Percentiles rank a stretch among this genome's conserved stretches.
Evolutionary conservation across 1,140 invertebrate species (phyloP).

Genomic region (Drosophila punjabiensis): DNA sequence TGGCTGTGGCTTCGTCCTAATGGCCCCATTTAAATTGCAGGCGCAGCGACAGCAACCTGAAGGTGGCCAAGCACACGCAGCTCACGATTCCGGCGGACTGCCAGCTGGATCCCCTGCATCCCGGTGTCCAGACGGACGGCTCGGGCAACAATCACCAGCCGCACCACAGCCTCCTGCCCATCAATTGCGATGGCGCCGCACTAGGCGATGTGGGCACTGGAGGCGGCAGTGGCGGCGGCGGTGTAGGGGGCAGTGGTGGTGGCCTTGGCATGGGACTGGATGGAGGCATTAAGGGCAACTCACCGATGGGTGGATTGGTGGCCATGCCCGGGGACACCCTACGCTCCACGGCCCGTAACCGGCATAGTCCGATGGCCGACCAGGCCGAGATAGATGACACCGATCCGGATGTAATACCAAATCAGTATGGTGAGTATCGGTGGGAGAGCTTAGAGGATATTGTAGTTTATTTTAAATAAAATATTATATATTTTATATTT

Average conservation of each 20-base stretch:
- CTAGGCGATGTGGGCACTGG: constrained; percentile 38
- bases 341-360: constrained; percentile 66
- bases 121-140: constrained; percentile 68
- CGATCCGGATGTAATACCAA: constrained; percentile 93
- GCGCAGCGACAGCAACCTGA: constrained; percentile 82
- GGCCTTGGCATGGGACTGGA: constrained; percentile 28
- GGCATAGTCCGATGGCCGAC: constrained; percentile 85
- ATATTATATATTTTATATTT: background rate
- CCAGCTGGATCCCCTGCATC: constrained; percentile 82
- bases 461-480: background rate
- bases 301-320: constrained; percentile 53
- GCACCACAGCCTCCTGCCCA: constrained; percentile 80
- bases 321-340: constrained; percentile 65
- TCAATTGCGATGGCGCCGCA: constrained; percentile 74
- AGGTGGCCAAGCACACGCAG: constrained; percentile 84
- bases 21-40: constrained; percentile 72
- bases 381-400: constrained; percentile 88
- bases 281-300: constrained; percentile 49
- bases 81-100: constrained; percentile 83
- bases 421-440: constrained; percentile 90
- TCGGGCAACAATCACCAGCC: constrained; percentile 70
- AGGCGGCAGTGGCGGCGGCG: constrained; percentile 39
- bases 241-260: constrained; percentile 33
- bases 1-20: constrained; percentile 37
- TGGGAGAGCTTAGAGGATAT: constrained; percentile 3